phyloP scores from a whole-genome alignment of 2,888 invertebrate species.

The Cepaea hortensis region DNA sequence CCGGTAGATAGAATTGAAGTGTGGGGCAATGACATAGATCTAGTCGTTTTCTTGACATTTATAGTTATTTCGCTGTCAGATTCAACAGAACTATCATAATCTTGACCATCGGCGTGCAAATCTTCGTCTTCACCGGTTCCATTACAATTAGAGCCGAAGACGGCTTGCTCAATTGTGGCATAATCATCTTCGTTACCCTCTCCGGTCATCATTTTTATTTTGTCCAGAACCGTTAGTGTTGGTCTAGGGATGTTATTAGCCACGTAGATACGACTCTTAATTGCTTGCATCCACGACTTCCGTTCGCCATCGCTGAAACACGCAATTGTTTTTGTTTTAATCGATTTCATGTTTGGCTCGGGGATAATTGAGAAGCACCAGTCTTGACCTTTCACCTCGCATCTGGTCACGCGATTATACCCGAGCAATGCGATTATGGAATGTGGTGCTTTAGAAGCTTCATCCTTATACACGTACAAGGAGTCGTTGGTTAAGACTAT shows the following conservation, averaged over 20 bases:
- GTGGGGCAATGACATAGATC: constrained; percentile 24
- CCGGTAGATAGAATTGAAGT: background rate
- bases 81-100: background rate
- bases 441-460: constrained; percentile 9
- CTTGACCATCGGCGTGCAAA: background rate
- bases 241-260: constrained; percentile 25
- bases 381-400: constrained; percentile 9
- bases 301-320: constrained; percentile 23
- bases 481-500: constrained; percentile 8
- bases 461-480: constrained; percentile 3
- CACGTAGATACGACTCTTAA: constrained; percentile 11
- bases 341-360: background rate
- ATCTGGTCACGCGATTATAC: constrained; percentile 27
- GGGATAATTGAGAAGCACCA: constrained; percentile 35
- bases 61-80: background rate
- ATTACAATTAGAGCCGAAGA: background rate
- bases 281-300: constrained; percentile 23
- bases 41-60: background rate
- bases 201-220: constrained; percentile 3
- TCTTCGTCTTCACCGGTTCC: background rate
- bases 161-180: background rate
- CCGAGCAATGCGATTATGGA: background rate
- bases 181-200: constrained; percentile 9
- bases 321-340: constrained; percentile 24
- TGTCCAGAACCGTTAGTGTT: background rate